Evolutionary conservation across 2,113 vertebrate species (phyloP).

Genomic region (Capricornis sumatraensis): DNA sequence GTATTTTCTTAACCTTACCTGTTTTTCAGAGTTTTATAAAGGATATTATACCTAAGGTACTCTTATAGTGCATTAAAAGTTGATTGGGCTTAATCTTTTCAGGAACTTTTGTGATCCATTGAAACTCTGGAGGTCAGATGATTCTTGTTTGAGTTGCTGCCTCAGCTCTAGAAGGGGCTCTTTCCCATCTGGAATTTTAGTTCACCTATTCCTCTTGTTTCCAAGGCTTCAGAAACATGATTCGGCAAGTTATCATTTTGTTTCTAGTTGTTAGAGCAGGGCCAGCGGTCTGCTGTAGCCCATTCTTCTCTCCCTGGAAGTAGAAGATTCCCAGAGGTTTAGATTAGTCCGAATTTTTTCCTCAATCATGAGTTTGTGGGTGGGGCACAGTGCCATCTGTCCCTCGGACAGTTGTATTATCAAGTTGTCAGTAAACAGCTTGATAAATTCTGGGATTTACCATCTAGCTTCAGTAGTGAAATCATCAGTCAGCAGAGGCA

Average conservation of each 20-base stretch:
- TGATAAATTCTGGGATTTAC: neutral
- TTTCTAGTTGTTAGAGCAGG: neutral
- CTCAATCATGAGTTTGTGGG: neutral
- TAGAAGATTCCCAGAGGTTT: neutral
- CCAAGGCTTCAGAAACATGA: neutral
- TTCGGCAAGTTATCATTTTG: neutral
- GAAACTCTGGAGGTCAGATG: neutral
- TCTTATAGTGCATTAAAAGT: neutral
- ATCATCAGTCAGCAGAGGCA: neutral
- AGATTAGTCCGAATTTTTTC: neutral
- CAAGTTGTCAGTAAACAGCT: neutral
- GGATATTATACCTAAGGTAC: neutral
- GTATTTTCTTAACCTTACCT: neutral
- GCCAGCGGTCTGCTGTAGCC: neutral
- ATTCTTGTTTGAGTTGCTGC: neutral
- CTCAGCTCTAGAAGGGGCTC: neutral
- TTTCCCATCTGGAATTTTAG: neutral
- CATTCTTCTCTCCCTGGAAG: neutral
- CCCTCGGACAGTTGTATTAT: neutral
- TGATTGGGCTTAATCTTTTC: neutral
- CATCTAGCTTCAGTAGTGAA: neutral
- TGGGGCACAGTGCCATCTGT: neutral
- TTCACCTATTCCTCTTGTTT: neutral
- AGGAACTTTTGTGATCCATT: neutral
- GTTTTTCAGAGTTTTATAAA: neutral